Base-by-base conservation (phyloP, 2,113 vertebrate species). In the Barbus barbus region DNA sequence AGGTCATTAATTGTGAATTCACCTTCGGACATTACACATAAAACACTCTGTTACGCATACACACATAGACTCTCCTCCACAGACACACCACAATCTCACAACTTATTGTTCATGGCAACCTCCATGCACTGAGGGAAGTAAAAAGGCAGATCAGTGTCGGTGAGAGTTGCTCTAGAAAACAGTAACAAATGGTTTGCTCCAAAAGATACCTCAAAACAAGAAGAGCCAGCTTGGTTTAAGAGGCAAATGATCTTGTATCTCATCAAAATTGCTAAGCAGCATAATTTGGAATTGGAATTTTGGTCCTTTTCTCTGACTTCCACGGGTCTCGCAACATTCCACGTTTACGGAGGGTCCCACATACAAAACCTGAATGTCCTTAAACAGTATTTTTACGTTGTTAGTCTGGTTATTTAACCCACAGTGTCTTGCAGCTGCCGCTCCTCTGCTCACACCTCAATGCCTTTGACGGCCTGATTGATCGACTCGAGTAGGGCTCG, bases 401-500 rank as follows among this genome's bases (percentile, higher is more conserved):
- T 83, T 78, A 83, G 86, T 89, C 74, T 85, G 86, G 82, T 80
- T 87, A 46, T 76, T 65, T 71, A 84, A 81, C 77, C 78, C 86
- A 86, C 84, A 87, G 82, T 89, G 87, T 89, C 48, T 85, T 72
- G 22, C 82, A 80, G 84, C 74, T 77, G 71, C 24, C 12, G 11
- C 18, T 76, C 58, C 53, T 82, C 41, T 81, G 60, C 82, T 94
- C 97, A 99, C 89, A 99, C 98, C 90, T 99, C 96, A 79, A 99
- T 99, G 90, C 98, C 98, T 91, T 98, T 97, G 89, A 99, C 97
- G 0, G 98, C 98, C 93, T 99, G 97, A 91, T 98, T 97, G 94
- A 99, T 99, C 92, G 95, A 98, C 91, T 99, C 98, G 74, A 99
- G 95, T 87, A 99, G 95, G 83, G 96, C 97, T 87, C 96, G 97